phyloP scores from a whole-genome alignment of 2,113 vertebrate genomes.

The Suncus etruscus region DNA sequence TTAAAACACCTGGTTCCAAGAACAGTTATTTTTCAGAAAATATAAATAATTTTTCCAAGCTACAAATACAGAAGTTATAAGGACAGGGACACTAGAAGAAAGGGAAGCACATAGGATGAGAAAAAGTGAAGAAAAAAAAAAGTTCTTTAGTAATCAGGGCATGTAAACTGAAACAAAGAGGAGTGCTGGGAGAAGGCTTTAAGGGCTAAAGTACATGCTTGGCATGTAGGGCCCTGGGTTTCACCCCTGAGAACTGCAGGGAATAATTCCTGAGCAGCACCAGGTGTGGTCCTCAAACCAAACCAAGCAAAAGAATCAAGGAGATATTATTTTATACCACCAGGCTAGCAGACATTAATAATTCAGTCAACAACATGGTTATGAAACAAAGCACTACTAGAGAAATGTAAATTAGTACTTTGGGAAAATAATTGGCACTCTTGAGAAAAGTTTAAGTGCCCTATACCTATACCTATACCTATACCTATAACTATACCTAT shows the following conservation, averaged over 20 bases:
- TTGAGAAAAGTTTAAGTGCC: constrained; percentile 12
- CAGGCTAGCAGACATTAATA: neutral
- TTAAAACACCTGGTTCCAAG: neutral
- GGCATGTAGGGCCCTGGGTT: too few species aligned
- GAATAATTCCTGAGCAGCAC: too few species aligned
- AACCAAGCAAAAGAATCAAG: too few species aligned
- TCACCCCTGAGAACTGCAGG: too few species aligned
- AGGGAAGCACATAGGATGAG: neutral
- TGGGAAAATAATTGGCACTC: neutral
- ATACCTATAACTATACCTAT: neutral
- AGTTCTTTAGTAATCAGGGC: neutral
- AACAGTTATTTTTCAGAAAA: neutral
- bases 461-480: neutral
- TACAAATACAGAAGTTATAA: neutral
- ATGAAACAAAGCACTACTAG: neutral
- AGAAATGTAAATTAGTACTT: constrained; percentile 9
- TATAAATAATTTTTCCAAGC: neutral
- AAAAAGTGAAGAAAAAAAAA: neutral
- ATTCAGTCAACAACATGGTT: neutral
- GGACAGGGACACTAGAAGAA: neutral
- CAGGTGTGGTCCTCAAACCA: too few species aligned
- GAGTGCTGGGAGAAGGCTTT: too few species aligned
- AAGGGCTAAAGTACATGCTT: too few species aligned
- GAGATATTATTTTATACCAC: neutral
- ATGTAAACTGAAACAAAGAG: constrained; percentile 33